Evolutionary conservation across 2,113 vertebrate species (phyloP).

Genomic region (Cyprinodon tularosa): DNA sequence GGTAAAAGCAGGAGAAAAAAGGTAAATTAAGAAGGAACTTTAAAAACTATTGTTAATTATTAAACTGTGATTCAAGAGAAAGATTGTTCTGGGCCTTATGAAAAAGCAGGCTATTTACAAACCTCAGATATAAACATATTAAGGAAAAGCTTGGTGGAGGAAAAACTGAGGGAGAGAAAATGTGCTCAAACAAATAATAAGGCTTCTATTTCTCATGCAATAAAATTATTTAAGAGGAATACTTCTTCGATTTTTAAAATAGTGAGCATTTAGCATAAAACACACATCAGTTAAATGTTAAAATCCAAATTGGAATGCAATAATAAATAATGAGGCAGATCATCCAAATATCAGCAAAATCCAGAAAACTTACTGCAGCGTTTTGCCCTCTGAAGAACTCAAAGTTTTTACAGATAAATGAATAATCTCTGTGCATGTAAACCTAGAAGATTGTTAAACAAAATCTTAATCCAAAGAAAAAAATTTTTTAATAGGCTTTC

Average conservation of each 20-base stretch:
- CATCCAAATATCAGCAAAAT: not conserved
- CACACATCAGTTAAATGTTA: not conserved
- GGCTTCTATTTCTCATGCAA: too few relatives aligned
- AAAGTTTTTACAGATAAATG: too few relatives aligned
- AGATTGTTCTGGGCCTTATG: not conserved
- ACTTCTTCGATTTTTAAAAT: not conserved
- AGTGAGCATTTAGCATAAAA: not conserved
- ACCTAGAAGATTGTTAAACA: too few relatives aligned
- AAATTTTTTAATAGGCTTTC: too few relatives aligned
- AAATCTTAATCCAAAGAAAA: too few relatives aligned
- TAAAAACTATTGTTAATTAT: conserved; percentile 28
- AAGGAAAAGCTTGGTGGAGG: not conserved
- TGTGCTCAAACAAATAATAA: too few relatives aligned
- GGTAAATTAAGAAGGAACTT: conserved; percentile 51
- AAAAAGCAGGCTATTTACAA: not conserved
- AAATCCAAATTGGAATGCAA: not conserved
- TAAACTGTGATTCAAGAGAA: too few relatives aligned
- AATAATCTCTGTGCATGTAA: too few relatives aligned
- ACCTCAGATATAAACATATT: not conserved
- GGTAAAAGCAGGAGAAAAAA: conserved; percentile 65
- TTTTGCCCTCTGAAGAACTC: too few relatives aligned
- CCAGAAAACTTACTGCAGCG: not conserved
- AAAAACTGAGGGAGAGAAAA: too few relatives aligned
- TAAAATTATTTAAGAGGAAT: not conserved
- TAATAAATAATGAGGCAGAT: not conserved